Percentiles rank a stretch among this genome's conserved stretches.
phyloP scores from a whole-genome alignment of 2,888 invertebrate species.

The Fabriciana adippe region DNA sequence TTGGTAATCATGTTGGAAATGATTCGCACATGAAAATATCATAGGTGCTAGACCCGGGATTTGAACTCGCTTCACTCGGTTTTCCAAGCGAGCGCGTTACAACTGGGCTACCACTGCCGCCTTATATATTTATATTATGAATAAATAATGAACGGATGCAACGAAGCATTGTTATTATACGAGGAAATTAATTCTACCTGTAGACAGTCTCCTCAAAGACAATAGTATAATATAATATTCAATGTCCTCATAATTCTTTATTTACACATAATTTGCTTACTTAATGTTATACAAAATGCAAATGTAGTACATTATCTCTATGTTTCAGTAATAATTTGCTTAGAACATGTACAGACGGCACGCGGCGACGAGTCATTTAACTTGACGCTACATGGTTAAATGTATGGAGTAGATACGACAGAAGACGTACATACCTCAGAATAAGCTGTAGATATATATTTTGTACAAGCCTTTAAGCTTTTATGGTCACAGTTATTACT shows the following conservation, averaged over 20 bases:
- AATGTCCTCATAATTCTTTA: neutral
- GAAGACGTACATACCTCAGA: neutral
- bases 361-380: neutral
- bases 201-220: neutral
- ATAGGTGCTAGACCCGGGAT: too few relatives aligned
- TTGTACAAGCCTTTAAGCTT: neutral
- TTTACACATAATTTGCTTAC: neutral
- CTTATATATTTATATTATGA: too few relatives aligned
- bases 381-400: neutral
- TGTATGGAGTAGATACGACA: neutral
- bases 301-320: slow-evolving; percentile 5
- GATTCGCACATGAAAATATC: too few relatives aligned
- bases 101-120: too few relatives aligned
- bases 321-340: slow-evolving; percentile 10
- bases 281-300: slow-evolving; percentile 14
- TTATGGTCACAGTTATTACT: too few relatives aligned
- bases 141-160: too few relatives aligned
- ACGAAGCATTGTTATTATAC: too few relatives aligned
- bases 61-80: too few relatives aligned
- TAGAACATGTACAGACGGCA: neutral
- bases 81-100: too few relatives aligned
- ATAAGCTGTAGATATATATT: neutral
- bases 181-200: neutral
- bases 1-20: too few relatives aligned
- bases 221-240: neutral